Evolutionary conservation across 2,113 vertebrate genomes (phyloP), one percentile per base, ranked within the genome.

Genomic region (Nerophis ophidion): DNA sequence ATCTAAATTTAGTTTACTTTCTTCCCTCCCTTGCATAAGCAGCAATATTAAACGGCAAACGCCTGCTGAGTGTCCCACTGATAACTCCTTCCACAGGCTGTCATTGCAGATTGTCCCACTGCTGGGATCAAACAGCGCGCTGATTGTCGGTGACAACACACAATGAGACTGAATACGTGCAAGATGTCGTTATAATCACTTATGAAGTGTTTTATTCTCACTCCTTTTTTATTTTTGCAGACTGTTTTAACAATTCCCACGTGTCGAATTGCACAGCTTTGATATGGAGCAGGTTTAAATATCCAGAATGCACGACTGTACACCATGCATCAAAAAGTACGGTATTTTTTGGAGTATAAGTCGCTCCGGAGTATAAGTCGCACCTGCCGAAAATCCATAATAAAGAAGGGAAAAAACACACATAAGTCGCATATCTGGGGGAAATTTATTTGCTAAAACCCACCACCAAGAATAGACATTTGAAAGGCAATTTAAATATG

Each of bases 121-220:
- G 42, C 44, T 33, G 10, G 68, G 78, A 82, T 81, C 67, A 79
- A 80, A 80, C 78, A 72, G 60, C 34, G 11, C 5, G n/a, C 38
- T 56, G n/a, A 56, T 56, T 38, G 54, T 16, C 2, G 36, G 5
- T 42, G 54, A 42, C 36, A 55, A 55, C 52, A 17, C 26, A 52
- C 53, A 55, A 55, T 56, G 38, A 42, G 38, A 7, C 7, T 9
- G n/a, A 56, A 19, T 19, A 42, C 19, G n/a, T 11, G 54, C 16
- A 11, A 42, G 54, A 56, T 16, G n/a, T 56, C 54, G 7, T 56
- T 16, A 19, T 56, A 42, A 56, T 42, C 38, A 42, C 36, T 56
- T 13, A 5, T 56, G 54, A 56, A 10, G 40, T 50, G 12, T 33
- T 40, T 8, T n/a, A 5, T 8, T n/a, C 17, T 7, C 40, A 9